Percentiles rank a stretch among this genome's conserved stretches.
Evolutionary conservation across 2,888 invertebrate species (phyloP).

Genomic region (Ormyrus nitidulus): DNA sequence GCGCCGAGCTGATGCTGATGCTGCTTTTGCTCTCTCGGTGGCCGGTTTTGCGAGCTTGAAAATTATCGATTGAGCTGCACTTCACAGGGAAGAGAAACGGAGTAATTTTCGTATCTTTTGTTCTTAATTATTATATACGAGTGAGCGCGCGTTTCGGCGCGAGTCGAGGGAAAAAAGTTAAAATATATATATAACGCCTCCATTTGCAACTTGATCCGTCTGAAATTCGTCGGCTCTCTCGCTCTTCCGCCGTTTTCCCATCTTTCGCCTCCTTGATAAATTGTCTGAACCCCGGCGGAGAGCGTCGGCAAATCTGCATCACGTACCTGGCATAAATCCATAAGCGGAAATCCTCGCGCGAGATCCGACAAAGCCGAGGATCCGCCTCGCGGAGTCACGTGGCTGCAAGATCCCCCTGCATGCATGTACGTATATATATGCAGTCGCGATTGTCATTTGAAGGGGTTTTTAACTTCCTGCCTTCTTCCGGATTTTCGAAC

Average conservation of each 20-base stretch:
- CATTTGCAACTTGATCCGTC: neutral
- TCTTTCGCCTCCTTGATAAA: constrained; percentile 16
- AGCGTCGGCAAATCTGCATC: neutral
- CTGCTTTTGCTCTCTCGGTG: too few species aligned
- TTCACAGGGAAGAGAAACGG: neutral
- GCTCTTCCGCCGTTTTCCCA: neutral
- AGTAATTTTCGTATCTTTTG: too few species aligned
- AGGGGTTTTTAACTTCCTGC: constrained; percentile 6
- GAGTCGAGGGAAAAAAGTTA: too few species aligned
- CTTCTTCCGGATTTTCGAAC: neutral
- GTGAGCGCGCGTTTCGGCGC: too few species aligned
- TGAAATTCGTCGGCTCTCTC: neutral
- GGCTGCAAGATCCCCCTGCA: neutral
- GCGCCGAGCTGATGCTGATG: too few species aligned
- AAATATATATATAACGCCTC: too few species aligned
- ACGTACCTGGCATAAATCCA: constrained; percentile 44
- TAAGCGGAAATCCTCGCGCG: constrained; percentile 16
- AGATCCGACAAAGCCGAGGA: neutral
- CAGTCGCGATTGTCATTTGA: neutral
- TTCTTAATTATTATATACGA: too few species aligned
- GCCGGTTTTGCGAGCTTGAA: too few species aligned
- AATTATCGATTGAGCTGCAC: neutral
- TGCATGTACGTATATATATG: neutral
- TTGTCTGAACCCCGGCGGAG: constrained; percentile 4
- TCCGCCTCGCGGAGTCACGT: constrained; percentile 29